phyloP scores from a whole-genome alignment of 2,797 vertebrate species.

The Morelia viridis region DNA sequence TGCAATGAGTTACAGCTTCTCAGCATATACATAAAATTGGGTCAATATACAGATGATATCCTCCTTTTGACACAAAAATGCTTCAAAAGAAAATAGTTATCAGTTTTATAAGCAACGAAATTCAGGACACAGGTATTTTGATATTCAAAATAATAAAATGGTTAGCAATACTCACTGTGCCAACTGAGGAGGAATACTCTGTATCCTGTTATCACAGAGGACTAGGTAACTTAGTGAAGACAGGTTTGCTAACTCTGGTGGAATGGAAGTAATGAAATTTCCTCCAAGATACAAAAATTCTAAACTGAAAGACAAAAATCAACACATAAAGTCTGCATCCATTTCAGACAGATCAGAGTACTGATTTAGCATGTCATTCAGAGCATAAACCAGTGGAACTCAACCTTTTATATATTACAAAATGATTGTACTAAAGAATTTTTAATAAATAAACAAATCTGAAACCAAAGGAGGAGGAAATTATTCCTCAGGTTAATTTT shows the following conservation, averaged over 20 bases:
- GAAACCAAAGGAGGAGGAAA: neutral
- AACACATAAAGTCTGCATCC: constrained; percentile 3
- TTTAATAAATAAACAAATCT: neutral
- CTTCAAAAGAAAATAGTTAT: neutral
- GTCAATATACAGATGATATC: neutral
- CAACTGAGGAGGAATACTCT: constrained; percentile 94
- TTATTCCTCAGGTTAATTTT: neutral
- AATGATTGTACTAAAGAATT: neutral
- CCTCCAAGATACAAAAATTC: constrained; percentile 96
- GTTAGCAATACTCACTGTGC: constrained; percentile 82
- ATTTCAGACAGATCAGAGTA: neutral
- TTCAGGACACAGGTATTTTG: neutral
- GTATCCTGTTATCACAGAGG: constrained; percentile 97
- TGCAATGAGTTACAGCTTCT: neutral
- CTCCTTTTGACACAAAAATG: neutral
- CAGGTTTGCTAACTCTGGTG: constrained; percentile 91
- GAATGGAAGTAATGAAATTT: constrained; percentile 93
- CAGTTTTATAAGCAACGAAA: neutral
- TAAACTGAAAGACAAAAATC: constrained; percentile 77
- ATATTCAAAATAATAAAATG: neutral
- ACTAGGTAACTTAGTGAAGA: constrained; percentile 91
- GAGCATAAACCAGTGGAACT: neutral
- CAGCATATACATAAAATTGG: neutral
- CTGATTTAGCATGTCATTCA: neutral
- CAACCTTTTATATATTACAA: neutral